These are phyloP conservation scores for Drusus annulatus DNA, from an alignment of 1,140 invertebrate genomes.

Conservation along the genomic window DNA sequence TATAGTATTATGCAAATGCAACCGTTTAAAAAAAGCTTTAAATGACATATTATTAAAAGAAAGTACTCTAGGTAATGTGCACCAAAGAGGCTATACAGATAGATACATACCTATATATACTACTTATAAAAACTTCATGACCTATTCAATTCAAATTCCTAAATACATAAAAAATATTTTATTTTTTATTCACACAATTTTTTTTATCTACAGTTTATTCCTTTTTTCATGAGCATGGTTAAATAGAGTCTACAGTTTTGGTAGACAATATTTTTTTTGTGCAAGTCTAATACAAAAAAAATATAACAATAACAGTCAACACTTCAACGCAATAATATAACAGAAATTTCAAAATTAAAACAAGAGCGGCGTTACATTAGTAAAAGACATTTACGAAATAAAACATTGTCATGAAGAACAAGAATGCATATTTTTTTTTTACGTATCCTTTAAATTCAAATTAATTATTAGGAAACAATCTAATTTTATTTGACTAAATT, in stretches of 20 bases:
- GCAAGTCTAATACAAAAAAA: constrained; percentile 17
- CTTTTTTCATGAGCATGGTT: constrained; percentile 1
- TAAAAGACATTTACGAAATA: no score
- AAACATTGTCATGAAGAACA: no score
- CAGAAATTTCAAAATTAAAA: not conserved
- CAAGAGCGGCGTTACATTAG: no score
- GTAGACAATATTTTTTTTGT: constrained; percentile 2
- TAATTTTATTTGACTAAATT: no score
- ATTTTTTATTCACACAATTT: not conserved
- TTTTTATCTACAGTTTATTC: not conserved
- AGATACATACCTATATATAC: not conserved
- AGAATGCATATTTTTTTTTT: no score
- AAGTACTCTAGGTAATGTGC: not conserved
- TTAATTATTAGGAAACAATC: no score
- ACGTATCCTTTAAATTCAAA: no score
- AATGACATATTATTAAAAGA: not conserved
- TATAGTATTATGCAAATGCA: not conserved
- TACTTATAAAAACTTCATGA: not conserved
- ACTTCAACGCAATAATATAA: constrained; percentile 7
- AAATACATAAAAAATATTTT: not conserved
- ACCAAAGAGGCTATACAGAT: not conserved
- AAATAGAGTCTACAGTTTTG: not conserved
- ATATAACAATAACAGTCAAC: constrained; percentile 7
- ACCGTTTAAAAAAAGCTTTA: not conserved
- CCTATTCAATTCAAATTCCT: not conserved